A percentile compares a stretch with the other conserved stretches of the same genome.
Evolutionary conservation across 2,888 invertebrate genomes (phyloP).

Genomic region (Ornithoptera alexandrae): DNA sequence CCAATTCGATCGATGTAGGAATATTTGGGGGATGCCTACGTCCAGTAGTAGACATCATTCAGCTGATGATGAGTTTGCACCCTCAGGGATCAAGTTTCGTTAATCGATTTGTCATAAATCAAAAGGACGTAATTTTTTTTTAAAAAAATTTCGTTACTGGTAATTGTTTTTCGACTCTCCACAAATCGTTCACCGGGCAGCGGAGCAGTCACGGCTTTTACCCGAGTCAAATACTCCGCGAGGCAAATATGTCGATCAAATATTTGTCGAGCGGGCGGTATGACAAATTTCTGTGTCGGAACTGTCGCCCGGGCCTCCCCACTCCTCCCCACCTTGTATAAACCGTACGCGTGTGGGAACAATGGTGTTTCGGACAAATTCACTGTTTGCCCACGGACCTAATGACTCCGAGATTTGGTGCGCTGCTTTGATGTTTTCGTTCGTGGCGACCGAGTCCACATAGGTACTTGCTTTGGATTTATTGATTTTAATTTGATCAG

Average conservation of each 20-base stretch:
- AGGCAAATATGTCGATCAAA: slow-evolving; percentile 51
- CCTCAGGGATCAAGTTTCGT: too few species aligned
- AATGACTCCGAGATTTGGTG: slow-evolving; percentile 26
- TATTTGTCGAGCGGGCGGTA: slow-evolving; percentile 52
- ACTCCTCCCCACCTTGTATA: slow-evolving; percentile 32
- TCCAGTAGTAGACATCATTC: too few species aligned
- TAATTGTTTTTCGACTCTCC: slow-evolving; percentile 35
- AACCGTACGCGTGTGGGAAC: slow-evolving; percentile 35
- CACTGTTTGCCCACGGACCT: slow-evolving; percentile 32
- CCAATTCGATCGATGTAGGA: too few species aligned
- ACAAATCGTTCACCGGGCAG: slow-evolving; percentile 54
- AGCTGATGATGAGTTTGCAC: too few species aligned
- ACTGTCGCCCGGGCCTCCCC: slow-evolving; percentile 45
- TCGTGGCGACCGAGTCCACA: not conserved
- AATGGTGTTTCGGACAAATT: slow-evolving; percentile 33
- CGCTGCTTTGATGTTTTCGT: slow-evolving; percentile 8
- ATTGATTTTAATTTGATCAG: too few species aligned
- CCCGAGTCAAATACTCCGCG: slow-evolving; percentile 55
- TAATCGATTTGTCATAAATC: too few species aligned
- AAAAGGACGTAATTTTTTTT: too few species aligned
- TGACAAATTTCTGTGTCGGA: slow-evolving; percentile 64
- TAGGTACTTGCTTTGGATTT: too few species aligned
- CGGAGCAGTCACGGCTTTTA: slow-evolving; percentile 67
- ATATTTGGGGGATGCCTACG: too few species aligned
- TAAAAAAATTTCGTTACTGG: slow-evolving; percentile 35